These are phyloP conservation scores for Pomacea maculata DNA, from an alignment of 1,140 invertebrate genomes.

Conservation along the genomic window DNA sequence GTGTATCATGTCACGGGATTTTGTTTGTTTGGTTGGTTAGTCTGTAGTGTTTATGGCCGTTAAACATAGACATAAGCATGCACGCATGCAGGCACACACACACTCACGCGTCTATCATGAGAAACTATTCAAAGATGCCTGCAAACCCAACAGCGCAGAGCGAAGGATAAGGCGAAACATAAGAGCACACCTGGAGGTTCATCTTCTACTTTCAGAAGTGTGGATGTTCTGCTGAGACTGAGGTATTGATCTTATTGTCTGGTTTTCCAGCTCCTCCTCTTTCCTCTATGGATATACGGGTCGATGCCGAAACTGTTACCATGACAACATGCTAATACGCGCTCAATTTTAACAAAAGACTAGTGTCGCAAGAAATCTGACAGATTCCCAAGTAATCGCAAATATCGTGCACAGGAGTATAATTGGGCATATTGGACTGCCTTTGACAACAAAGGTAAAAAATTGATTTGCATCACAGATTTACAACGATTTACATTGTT, in stretches of 20 bases:
- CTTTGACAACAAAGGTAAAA: too few species aligned
- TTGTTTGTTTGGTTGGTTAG: too few species aligned
- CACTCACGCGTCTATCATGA: neutral
- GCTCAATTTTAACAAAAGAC: neutral
- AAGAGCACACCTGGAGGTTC: neutral
- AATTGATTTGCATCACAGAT: too few species aligned
- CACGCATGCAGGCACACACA: neutral
- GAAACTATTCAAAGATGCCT: neutral
- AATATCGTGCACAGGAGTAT: too few species aligned
- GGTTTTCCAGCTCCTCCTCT: neutral
- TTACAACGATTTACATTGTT: too few species aligned
- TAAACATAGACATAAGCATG: neutral
- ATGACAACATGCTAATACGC: neutral
- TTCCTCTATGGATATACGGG: neutral
- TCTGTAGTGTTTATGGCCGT: too few species aligned
- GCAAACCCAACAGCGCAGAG: neutral
- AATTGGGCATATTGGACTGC: too few species aligned
- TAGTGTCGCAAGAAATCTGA: too few species aligned
- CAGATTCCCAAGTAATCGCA: too few species aligned
- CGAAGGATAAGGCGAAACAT: too few species aligned
- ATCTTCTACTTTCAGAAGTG: neutral
- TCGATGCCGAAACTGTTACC: neutral
- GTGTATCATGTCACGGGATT: too few species aligned
- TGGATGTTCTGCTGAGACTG: neutral
- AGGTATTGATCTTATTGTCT: neutral